Conservation (phyloP, 2,888 invertebrate genomes). For the Ophioninae sp. region DNA sequence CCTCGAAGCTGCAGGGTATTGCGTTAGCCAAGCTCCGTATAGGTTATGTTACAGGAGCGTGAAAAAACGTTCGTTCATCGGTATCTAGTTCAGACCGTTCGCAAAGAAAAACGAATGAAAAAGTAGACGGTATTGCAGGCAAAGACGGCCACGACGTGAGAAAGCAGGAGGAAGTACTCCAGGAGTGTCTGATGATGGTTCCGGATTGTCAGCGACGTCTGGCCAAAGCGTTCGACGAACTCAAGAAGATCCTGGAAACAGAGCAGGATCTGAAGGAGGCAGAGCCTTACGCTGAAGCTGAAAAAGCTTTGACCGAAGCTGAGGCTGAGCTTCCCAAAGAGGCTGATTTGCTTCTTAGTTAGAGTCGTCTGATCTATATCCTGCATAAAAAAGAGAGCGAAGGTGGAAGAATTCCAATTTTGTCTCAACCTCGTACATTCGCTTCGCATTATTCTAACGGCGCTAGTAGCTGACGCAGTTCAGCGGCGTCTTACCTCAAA, state of each 20-base stretch:
- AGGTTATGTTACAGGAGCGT: not conserved
- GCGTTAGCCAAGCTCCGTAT: not conserved
- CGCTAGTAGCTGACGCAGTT: not conserved
- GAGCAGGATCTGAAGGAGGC: constrained; percentile 90
- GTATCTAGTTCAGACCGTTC: too few relatives aligned
- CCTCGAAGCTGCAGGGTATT: not conserved
- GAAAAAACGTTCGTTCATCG: too few relatives aligned
- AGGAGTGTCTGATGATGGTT: constrained; percentile 95
- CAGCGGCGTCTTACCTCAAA: not conserved
- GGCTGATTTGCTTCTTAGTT: constrained; percentile 63
- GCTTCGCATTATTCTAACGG: constrained; percentile 31
- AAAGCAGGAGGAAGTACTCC: constrained; percentile 94
- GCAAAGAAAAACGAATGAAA: not conserved
- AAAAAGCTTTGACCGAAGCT: constrained; percentile 85
- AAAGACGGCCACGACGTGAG: constrained; percentile 90
- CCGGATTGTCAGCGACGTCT: constrained; percentile 93
- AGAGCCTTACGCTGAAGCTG: constrained; percentile 87
- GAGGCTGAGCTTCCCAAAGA: constrained; percentile 74
- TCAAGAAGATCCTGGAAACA: constrained; percentile 87
- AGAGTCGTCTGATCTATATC: not conserved
- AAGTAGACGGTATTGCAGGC: constrained; percentile 77
- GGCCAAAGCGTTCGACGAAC: constrained; percentile 88
- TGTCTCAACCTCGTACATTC: constrained; percentile 46
- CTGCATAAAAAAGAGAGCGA: not conserved
- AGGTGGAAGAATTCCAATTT: constrained; percentile 19